Conservation (phyloP, 2,888 invertebrate genomes). For the Athalia rosae region DNA sequence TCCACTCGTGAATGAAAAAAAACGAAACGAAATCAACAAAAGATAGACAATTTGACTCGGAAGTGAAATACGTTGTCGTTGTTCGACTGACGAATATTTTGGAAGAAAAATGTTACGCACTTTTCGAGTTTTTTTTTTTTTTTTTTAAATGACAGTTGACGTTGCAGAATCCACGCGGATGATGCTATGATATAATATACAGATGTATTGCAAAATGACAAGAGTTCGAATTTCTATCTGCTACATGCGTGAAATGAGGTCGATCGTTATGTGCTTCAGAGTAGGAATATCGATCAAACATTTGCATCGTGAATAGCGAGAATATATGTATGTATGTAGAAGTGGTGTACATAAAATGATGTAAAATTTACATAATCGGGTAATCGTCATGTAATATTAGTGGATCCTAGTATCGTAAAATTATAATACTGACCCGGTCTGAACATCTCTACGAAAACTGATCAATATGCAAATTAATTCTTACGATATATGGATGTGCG, state of each 20-base stretch:
- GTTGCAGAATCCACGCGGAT: no score
- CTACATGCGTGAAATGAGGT: not conserved
- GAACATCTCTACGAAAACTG: not conserved
- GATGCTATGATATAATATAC: no score
- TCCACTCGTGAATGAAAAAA: no score
- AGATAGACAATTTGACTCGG: no score
- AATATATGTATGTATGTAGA: not conserved
- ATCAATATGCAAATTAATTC: constrained; percentile 15
- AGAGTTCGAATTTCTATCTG: not conserved
- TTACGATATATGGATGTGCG: constrained; percentile 51
- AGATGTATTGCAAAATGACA: no score
- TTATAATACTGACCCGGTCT: not conserved
- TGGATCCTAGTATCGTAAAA: not conserved
- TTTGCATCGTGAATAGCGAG: not conserved
- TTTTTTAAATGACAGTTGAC: no score
- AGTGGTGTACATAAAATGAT: no score
- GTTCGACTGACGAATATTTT: no score
- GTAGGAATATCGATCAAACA: constrained; percentile 10
- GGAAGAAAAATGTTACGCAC: no score
- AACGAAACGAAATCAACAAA: no score
- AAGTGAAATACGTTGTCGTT: no score
- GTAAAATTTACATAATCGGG: not conserved
- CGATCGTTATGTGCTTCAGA: not conserved
- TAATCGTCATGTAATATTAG: not conserved
- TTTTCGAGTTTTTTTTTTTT: no score